Evolutionary conservation across 1,140 invertebrate species (phyloP).

Genomic region (Zophobas atratus): DNA sequence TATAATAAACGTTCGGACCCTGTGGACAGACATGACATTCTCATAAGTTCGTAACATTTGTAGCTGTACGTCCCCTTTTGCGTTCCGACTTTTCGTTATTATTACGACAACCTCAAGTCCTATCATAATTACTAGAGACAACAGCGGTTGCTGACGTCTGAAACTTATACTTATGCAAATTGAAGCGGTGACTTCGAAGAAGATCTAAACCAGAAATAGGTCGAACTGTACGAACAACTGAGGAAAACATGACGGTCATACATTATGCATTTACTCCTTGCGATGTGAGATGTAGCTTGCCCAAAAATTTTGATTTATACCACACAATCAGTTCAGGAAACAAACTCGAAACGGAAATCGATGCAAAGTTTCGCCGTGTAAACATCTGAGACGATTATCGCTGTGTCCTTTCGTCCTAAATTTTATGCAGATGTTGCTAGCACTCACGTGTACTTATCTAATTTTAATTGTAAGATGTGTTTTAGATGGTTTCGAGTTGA

Average conservation of each 20-base stretch:
- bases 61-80: conserved; percentile 3
- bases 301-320: conserved; percentile 26
- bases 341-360: conserved; percentile 10
- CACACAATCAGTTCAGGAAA: neutral
- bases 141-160: neutral
- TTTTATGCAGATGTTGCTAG: conserved; percentile 6
- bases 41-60: conserved; percentile 15
- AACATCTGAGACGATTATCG: conserved; percentile 31
- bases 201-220: neutral
- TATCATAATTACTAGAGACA: conserved; percentile 23
- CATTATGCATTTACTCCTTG: conserved; percentile 5
- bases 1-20: conserved; percentile 19
- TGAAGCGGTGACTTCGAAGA: neutral
- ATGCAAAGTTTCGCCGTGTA: neutral
- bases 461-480: too few species aligned
- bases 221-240: neutral
- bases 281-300: neutral
- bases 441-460: neutral
- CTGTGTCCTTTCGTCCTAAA: neutral
- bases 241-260: conserved; percentile 13
- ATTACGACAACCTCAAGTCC: conserved; percentile 16
- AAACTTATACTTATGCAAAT: conserved; percentile 1
- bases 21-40: conserved; percentile 6
- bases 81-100: conserved; percentile 13
- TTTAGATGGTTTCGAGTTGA: too few species aligned